These are phyloP conservation scores for Malacoraja senta DNA, from an alignment of 2,797 vertebrate species.

Conservation along the genomic window DNA sequence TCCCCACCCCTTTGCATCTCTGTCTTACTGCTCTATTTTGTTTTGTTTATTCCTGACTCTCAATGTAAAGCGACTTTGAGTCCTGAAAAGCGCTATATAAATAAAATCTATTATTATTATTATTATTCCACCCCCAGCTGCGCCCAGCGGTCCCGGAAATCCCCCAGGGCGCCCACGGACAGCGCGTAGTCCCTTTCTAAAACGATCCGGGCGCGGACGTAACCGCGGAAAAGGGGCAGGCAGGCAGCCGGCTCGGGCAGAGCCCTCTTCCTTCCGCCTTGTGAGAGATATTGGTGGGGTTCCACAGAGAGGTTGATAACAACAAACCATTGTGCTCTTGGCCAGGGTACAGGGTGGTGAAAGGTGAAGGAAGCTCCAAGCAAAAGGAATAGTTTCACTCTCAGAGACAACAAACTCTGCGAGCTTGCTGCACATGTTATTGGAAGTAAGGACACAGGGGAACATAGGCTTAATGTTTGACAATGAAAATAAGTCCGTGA, in stretches of 20 bases:
- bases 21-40: too few relatives aligned
- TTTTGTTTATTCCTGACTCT: too few relatives aligned
- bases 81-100: too few relatives aligned
- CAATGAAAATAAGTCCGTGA: neutral
- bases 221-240: too few relatives aligned
- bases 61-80: too few relatives aligned
- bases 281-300: neutral
- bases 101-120: too few relatives aligned
- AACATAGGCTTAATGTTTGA: neutral
- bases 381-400: neutral
- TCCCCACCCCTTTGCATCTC: too few relatives aligned
- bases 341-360: neutral
- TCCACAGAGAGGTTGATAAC: neutral
- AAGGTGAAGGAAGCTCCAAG: neutral
- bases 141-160: too few relatives aligned
- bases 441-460: neutral
- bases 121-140: too few relatives aligned
- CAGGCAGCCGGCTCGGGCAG: neutral
- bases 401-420: neutral
- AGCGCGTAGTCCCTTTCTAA: too few relatives aligned
- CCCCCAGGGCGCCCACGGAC: too few relatives aligned
- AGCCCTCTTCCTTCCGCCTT: neutral
- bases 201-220: too few relatives aligned
- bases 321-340: neutral
- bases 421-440: neutral